These are phyloP conservation scores for Nansenia antarctica DNA, from an alignment of 2,113 vertebrate genomes.

Conservation along the genomic window DNA sequence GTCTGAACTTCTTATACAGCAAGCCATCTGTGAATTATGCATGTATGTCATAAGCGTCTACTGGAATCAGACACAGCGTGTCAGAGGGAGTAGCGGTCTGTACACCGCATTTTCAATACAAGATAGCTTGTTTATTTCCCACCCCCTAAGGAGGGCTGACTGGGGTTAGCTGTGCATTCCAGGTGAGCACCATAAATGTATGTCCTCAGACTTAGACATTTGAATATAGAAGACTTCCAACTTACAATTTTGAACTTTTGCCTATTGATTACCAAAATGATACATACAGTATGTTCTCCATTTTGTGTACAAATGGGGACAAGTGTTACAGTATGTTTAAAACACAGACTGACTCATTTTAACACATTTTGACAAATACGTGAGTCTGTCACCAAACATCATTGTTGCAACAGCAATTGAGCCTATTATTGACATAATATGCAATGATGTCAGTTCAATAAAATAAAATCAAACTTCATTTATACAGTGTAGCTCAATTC, in stretches of 20 bases:
- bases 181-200: constrained; percentile 53
- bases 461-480: too few species aligned
- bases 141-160: constrained; percentile 34
- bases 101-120: constrained; percentile 67
- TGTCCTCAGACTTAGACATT: constrained; percentile 3
- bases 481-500: too few species aligned
- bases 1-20: constrained; percentile 34
- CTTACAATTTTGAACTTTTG: background rate
- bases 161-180: constrained; percentile 48
- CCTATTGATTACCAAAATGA: background rate
- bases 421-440: too few species aligned
- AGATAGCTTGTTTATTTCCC: constrained; percentile 56
- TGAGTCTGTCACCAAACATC: background rate
- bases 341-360: background rate
- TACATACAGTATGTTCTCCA: too few species aligned
- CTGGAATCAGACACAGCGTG: constrained; percentile 64
- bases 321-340: too few species aligned
- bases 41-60: constrained; percentile 65
- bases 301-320: too few species aligned
- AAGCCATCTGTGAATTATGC: constrained; percentile 59
- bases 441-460: too few species aligned
- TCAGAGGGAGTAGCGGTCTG: constrained; percentile 60
- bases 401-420: background rate
- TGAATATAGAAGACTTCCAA: background rate
- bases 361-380: background rate